Percentiles rank a stretch among this genome's conserved stretches.
These are phyloP conservation scores for Drosophila guanche DNA, from an alignment of 1,140 invertebrate genomes.

Conservation along the genomic window DNA sequence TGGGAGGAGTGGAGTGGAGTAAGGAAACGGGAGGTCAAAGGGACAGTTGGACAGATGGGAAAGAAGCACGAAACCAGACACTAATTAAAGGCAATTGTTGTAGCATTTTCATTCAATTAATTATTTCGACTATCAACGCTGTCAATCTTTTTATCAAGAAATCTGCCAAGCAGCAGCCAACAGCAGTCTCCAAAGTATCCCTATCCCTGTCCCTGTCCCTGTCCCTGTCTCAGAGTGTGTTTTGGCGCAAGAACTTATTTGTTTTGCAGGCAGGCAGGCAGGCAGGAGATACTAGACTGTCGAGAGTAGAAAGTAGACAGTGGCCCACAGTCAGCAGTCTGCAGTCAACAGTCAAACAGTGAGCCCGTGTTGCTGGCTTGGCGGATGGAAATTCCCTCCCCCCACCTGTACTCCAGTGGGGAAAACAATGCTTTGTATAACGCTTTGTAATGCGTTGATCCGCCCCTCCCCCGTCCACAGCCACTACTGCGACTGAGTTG, in stretches of 20 bases:
- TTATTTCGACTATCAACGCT: constrained; percentile 79
- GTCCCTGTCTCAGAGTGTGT: constrained; percentile 1
- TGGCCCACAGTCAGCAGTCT: too few relatives aligned
- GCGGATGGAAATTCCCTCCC: too few relatives aligned
- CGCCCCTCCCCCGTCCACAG: constrained; percentile 1
- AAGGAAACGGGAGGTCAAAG: constrained; percentile 14
- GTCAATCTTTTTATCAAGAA: constrained; percentile 79
- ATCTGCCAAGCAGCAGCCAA: constrained; percentile 55
- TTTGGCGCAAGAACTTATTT: constrained; percentile 29
- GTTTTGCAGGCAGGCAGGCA: constrained; percentile 33
- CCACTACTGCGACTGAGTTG: too few relatives aligned
- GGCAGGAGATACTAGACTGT: neutral
- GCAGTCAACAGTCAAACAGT: too few relatives aligned
- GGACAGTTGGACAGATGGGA: neutral
- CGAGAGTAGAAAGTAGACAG: too few relatives aligned
- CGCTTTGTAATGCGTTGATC: constrained; percentile 39
- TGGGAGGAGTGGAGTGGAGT: neutral
- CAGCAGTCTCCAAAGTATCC: neutral
- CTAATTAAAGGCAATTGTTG: constrained; percentile 81
- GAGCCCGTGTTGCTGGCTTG: too few relatives aligned
- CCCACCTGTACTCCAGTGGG: neutral
- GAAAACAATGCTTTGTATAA: constrained; percentile 50
- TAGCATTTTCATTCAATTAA: constrained; percentile 80
- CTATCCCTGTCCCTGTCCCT: too few relatives aligned
- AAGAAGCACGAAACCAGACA: constrained; percentile 58